Percentiles rank a stretch among this genome's conserved stretches.
These are phyloP conservation scores for Darevskia nairensis DNA, from an alignment of 2,797 vertebrate species.

Conservation along the genomic window DNA sequence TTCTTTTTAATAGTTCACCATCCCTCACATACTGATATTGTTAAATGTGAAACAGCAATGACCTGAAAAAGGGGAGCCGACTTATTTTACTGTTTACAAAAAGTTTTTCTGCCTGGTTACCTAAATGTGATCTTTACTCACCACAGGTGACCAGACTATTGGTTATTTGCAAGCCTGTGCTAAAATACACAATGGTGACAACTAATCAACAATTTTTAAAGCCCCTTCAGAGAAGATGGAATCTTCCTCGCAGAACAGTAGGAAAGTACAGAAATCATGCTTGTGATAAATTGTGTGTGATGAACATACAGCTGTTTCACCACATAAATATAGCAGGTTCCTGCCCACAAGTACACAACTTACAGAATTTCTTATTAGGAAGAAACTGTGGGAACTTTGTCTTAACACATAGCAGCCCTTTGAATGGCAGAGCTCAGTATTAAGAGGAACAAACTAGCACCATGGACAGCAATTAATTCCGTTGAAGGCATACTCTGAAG, in stretches of 20 bases:
- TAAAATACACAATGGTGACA: not conserved
- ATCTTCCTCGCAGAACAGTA: not conserved
- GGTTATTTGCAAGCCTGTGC: not conserved
- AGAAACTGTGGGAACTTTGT: not conserved
- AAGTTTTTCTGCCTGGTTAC: not conserved
- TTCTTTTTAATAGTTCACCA: not conserved
- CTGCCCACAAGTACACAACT: not conserved
- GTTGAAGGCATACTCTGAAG: not conserved
- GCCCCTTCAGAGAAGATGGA: not conserved
- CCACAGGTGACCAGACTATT: not conserved
- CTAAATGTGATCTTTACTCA: not conserved
- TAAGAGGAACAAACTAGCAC: not conserved
- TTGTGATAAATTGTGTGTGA: not conserved
- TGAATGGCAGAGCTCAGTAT: not conserved
- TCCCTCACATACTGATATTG: not conserved
- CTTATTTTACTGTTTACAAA: not conserved
- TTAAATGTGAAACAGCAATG: not conserved
- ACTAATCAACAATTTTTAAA: not conserved
- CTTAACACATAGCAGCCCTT: not conserved
- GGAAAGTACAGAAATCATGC: not conserved
- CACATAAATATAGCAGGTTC: not conserved
- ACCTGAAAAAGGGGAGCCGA: not conserved
- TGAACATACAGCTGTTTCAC: not conserved
- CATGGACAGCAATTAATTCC: conserved; percentile 12
- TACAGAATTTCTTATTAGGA: not conserved